Evolutionary conservation across 2,888 invertebrate species (phyloP).

Genomic region (Ornithoptera priamus): DNA sequence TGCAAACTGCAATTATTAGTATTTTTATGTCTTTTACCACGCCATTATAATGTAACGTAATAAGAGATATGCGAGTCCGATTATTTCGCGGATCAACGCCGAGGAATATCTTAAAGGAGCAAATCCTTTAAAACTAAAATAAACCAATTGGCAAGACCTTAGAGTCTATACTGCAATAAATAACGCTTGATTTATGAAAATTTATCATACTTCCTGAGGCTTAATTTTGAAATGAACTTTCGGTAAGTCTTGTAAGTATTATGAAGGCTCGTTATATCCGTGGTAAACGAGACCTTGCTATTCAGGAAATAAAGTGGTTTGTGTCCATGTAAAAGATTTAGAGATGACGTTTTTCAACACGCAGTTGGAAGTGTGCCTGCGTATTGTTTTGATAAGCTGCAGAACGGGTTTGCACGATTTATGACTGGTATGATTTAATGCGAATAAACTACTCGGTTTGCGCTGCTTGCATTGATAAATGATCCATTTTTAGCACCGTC

Average conservation of each 20-base stretch:
- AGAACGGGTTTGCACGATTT: slow-evolving; percentile 78
- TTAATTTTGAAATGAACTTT: slow-evolving; percentile 76
- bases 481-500: slow-evolving; percentile 64
- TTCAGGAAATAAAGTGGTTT: slow-evolving; percentile 49
- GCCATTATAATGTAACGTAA: slow-evolving; percentile 45
- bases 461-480: slow-evolving; percentile 72
- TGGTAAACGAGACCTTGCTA: slow-evolving; percentile 58
- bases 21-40: slow-evolving; percentile 49
- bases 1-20: slow-evolving; percentile 40
- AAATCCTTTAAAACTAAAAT: slow-evolving; percentile 62
- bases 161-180: slow-evolving; percentile 78
- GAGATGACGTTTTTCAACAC: slow-evolving; percentile 62
- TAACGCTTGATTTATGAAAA: slow-evolving; percentile 78
- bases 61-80: slow-evolving; percentile 58
- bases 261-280: slow-evolving; percentile 44
- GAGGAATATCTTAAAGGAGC: slow-evolving; percentile 56
- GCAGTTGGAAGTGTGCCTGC: slow-evolving; percentile 74
- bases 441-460: slow-evolving; percentile 77
- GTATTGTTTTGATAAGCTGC: slow-evolving; percentile 81
- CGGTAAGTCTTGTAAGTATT: slow-evolving; percentile 46
- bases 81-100: slow-evolving; percentile 55
- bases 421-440: slow-evolving; percentile 78
- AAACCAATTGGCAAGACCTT: slow-evolving; percentile 74
- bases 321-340: slow-evolving; percentile 41
- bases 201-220: slow-evolving; percentile 78